Evolutionary conservation across 37 sponge, comb jelly and placozoan genomes (phyloP), one percentile per base, ranked within the genome.

Genomic region (Chondrilla cf. caribensis): DNA sequence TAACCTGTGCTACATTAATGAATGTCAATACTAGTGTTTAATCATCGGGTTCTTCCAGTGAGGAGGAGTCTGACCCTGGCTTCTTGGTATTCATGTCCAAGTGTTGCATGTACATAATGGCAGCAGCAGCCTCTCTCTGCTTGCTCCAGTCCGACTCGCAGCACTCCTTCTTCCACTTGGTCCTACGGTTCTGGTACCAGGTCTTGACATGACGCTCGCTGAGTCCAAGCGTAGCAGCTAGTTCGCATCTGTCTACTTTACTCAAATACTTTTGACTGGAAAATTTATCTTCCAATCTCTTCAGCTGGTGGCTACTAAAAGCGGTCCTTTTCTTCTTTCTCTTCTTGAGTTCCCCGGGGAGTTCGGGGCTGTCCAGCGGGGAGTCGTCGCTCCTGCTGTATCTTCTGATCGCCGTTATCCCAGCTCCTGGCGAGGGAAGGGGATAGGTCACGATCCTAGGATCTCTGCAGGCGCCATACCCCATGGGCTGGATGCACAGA

Each of bases 161-260:
- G 86, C 88, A 87, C 41, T 85, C 88, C 38, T 57, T 60, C 70
- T 92, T 92, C 87, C 67, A 90, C 37, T 89, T 89, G 0, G 93
- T 93, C 15, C 93, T 58, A 19, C 93, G 40, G 77, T 93, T 93
- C 65, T 93, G 93, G 79, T 85, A 93, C 93, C 93, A 93, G 6
- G 89, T 93, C 70, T 89, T 93, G 38, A 93, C 84, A 42, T 93
- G 90, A 47, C 84, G 83, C 71, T 91, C 91, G 35, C 84, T 91
- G 24, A 91, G 82, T 0, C 87, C 87, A 2, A 91, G 82, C 8
- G 29, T 6, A 7, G 21, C 17, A 18, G 91, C 91, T 31, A 91
- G 78, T 3, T 28, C 38, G 60, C 60, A 71, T 25, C 91, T 58
- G 44, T 91, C 91, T 6, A 68, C 21, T 68, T 87, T 86, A 37